A percentile compares a stretch with the other conserved stretches of the same genome.
Evolutionary conservation across 2,113 vertebrate genomes (phyloP).

Genomic region (Illadopsis cleaveri): DNA sequence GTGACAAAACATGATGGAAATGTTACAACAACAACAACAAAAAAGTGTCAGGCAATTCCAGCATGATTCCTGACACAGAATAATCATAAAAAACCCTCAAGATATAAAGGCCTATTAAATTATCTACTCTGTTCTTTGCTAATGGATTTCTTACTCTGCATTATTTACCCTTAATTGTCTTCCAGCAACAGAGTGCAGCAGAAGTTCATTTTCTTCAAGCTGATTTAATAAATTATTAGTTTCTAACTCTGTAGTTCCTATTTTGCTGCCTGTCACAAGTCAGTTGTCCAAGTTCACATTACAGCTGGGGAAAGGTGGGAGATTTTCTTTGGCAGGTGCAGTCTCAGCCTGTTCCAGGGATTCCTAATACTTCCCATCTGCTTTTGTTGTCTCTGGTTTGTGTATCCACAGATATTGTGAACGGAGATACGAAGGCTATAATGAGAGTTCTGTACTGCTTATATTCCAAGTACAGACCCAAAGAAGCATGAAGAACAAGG

Average conservation of each 20-base stretch:
- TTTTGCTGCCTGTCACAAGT: neutral
- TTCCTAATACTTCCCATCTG: neutral
- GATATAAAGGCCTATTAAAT: neutral
- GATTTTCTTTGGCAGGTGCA: neutral
- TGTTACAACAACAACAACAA: neutral
- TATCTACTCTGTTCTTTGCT: neutral
- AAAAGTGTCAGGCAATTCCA: neutral
- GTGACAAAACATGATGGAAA: neutral
- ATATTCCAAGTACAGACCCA: constrained; percentile 82
- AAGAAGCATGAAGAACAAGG: constrained; percentile 49
- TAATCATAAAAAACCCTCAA: neutral
- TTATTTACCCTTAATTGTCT: neutral
- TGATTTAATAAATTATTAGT: neutral
- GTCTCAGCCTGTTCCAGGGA: neutral
- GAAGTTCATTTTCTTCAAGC: neutral
- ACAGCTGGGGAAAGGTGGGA: neutral
- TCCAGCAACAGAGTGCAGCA: neutral
- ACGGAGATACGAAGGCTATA: constrained; percentile 76
- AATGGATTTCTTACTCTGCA: neutral
- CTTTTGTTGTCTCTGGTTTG: neutral
- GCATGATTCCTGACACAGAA: neutral
- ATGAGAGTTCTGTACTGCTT: constrained; percentile 85
- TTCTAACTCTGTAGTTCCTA: neutral
- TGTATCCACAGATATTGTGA: constrained; percentile 83
- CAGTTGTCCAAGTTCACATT: neutral